Conservation (phyloP, 2,113 vertebrate species). For the Tautogolabrus adspersus region DNA sequence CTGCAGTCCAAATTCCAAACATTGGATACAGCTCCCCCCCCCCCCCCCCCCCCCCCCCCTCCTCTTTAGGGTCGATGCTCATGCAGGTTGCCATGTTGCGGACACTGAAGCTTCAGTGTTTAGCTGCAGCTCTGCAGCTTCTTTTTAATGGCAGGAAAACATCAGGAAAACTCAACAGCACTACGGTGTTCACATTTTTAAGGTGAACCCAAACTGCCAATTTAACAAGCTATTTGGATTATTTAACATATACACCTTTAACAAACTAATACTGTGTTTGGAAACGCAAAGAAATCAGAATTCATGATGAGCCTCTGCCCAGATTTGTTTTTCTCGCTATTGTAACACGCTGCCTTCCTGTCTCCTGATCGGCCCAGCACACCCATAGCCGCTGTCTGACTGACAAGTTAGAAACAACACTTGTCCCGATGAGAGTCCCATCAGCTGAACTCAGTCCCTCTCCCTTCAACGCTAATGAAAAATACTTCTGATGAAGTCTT, state of each 20-base stretch:
- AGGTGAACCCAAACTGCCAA: neutral
- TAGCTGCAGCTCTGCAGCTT: too few relatives aligned
- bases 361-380: neutral
- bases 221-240: neutral
- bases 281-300: neutral
- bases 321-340: neutral
- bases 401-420: conserved; percentile 41
- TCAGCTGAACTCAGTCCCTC: conserved; percentile 13
- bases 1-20: too few relatives aligned
- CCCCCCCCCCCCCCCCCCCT: too few relatives aligned
- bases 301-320: neutral
- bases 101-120: too few relatives aligned
- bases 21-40: too few relatives aligned
- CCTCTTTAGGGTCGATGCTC: too few relatives aligned
- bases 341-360: neutral
- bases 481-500: conserved; percentile 56
- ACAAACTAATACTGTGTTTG: neutral
- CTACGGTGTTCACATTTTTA: neutral
- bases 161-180: conserved; percentile 9
- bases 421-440: conserved; percentile 31
- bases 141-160: too few relatives aligned
- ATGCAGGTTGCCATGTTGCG: too few relatives aligned
- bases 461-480: conserved; percentile 61
- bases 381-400: neutral
- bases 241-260: neutral